These are phyloP conservation scores for Cremastinae sp. DNA, from an alignment of 2,888 invertebrate genomes.

Conservation along the genomic window DNA sequence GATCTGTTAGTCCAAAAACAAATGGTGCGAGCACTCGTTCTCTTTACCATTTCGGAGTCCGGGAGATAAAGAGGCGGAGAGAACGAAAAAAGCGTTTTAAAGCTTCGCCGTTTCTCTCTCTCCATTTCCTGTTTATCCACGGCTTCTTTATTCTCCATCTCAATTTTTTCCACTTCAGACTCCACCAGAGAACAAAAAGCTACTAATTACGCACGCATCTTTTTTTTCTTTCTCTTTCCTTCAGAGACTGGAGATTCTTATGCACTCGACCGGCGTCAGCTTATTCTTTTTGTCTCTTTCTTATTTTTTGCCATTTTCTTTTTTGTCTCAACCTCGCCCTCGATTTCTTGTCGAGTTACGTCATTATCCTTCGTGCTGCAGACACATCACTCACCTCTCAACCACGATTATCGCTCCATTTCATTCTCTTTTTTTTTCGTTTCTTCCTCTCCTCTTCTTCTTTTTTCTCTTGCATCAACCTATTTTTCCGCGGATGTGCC, in stretches of 20 bases:
- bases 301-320: not conserved
- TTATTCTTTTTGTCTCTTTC: not conserved
- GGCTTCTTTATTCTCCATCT: slow-evolving; percentile 29
- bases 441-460: not conserved
- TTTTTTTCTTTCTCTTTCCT: not conserved
- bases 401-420: slow-evolving; percentile 47
- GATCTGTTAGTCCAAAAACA: slow-evolving; percentile 43
- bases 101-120: slow-evolving; percentile 28
- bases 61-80: not conserved
- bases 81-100: slow-evolving; percentile 14
- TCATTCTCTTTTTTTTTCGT: slow-evolving; percentile 29
- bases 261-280: slow-evolving; percentile 42
- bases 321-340: not conserved
- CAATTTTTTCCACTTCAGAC: slow-evolving; percentile 12
- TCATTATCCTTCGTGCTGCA: slow-evolving; percentile 51
- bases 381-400: slow-evolving; percentile 32
- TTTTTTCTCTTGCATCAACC: slow-evolving; percentile 3
- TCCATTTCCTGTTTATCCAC: slow-evolving; percentile 7
- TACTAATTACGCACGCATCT: slow-evolving; percentile 56
- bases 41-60: slow-evolving; percentile 18
- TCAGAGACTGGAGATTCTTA: too few species aligned
- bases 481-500: slow-evolving; percentile 1
- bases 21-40: slow-evolving; percentile 13
- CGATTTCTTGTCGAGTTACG: slow-evolving; percentile 45
- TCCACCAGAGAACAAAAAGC: slow-evolving; percentile 50